A percentile compares a stretch with the other conserved stretches of the same genome.
phyloP scores from a whole-genome alignment of 2,113 vertebrate species.

The Clarias batrachus region DNA sequence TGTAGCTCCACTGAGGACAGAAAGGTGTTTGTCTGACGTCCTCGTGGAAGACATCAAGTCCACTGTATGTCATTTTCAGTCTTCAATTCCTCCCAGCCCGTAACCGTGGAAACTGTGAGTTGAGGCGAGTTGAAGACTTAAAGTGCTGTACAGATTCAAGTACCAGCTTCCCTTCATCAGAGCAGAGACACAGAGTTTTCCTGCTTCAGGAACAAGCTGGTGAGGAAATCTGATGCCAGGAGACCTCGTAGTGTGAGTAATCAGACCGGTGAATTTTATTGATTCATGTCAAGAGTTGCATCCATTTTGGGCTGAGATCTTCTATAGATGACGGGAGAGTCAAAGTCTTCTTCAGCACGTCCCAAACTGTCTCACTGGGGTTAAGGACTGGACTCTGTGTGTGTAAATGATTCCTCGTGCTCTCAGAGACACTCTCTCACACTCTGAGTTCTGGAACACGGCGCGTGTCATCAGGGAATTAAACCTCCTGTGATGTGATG shows the following conservation, averaged over 20 bases:
- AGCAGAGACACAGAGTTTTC: not conserved
- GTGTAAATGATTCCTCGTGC: too few relatives aligned
- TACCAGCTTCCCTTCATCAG: not conserved
- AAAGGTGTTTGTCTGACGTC: not conserved
- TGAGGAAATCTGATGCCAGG: not conserved
- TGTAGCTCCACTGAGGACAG: not conserved
- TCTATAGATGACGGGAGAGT: too few relatives aligned
- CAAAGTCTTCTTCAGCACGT: too few relatives aligned
- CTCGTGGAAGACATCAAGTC: not conserved
- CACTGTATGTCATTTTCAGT: slow-evolving; percentile 85
- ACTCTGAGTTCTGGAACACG: too few relatives aligned
- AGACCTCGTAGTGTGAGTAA: not conserved
- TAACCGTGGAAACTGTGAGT: slow-evolving; percentile 81
- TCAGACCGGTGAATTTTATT: not conserved
- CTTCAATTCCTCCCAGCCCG: slow-evolving; percentile 83
- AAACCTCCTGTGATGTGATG: too few relatives aligned
- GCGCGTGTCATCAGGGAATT: too few relatives aligned
- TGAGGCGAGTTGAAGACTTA: slow-evolving; percentile 83
- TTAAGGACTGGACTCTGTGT: too few relatives aligned
- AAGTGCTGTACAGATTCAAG: slow-evolving; percentile 80
- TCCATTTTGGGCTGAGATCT: too few relatives aligned
- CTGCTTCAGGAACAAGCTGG: not conserved
- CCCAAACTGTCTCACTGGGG: too few relatives aligned
- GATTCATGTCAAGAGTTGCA: too few relatives aligned
- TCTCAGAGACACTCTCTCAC: too few relatives aligned